phyloP scores from a whole-genome alignment of 64 coral and sea anemone genomes.

The Actinia tenebrosa region DNA sequence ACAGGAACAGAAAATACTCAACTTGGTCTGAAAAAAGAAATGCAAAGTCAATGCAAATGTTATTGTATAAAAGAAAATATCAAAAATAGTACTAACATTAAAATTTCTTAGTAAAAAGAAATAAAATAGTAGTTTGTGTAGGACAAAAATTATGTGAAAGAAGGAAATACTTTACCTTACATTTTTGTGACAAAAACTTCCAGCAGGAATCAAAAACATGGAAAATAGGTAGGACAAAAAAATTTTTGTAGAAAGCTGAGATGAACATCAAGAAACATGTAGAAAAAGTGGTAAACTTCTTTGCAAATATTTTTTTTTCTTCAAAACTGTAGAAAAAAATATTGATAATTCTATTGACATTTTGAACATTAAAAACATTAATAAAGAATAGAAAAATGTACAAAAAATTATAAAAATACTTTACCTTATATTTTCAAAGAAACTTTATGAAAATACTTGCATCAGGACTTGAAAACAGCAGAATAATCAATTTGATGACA shows the following conservation, averaged over 20 bases:
- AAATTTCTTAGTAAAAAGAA: neutral
- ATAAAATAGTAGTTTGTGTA: neutral
- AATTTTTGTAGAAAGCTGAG: neutral
- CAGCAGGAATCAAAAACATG: neutral
- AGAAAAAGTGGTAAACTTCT: neutral
- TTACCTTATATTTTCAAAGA: neutral
- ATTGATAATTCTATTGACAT: neutral
- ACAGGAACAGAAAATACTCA: conserved; percentile 1
- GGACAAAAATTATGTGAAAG: neutral
- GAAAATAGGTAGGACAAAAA: neutral
- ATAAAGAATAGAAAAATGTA: neutral
- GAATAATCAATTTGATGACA: neutral
- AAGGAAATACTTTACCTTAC: neutral
- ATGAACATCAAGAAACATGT: neutral
- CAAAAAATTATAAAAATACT: neutral
- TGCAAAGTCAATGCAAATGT: neutral
- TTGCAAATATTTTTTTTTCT: neutral
- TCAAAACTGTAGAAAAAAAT: neutral
- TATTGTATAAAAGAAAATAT: neutral
- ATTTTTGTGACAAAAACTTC: neutral
- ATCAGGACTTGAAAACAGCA: conserved; percentile 7
- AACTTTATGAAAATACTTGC: neutral
- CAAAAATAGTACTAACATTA: neutral
- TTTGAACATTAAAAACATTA: neutral
- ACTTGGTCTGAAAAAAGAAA: conserved; percentile 26